These are phyloP conservation scores for Idaea aversata DNA, from an alignment of 2,888 invertebrate species.

Conservation along the genomic window DNA sequence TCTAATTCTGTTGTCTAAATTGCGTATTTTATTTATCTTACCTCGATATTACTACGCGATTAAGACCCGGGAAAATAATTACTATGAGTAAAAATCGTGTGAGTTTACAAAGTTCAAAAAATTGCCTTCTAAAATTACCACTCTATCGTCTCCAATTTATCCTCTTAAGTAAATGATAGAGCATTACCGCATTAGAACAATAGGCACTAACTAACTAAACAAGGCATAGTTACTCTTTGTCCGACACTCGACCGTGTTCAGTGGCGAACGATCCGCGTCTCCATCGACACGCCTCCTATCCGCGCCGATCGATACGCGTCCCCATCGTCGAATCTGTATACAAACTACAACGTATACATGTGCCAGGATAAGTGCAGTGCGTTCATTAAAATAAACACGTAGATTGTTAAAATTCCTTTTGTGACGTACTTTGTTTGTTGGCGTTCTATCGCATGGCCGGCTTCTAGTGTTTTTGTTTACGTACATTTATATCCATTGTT, in stretches of 20 bases:
- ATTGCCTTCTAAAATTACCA: too few species aligned
- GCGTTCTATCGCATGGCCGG: not conserved
- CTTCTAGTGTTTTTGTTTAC: not conserved
- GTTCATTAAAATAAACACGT: not conserved
- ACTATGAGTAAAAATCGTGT: too few species aligned
- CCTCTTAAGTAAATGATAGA: too few species aligned
- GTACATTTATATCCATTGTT: not conserved
- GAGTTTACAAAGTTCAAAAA: too few species aligned
- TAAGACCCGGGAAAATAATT: too few species aligned
- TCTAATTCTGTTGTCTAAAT: too few species aligned
- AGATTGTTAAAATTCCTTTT: not conserved
- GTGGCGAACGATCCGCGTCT: not conserved
- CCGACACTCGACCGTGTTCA: slow-evolving; percentile 23
- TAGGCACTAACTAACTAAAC: too few species aligned
- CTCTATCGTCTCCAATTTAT: too few species aligned
- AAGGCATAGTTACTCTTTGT: slow-evolving; percentile 18
- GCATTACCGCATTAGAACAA: not conserved
- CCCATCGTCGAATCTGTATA: not conserved
- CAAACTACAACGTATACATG: not conserved
- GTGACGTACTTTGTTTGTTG: not conserved
- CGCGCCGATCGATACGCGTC: not conserved
- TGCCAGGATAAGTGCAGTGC: not conserved
- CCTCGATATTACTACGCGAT: too few species aligned
- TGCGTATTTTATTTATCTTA: too few species aligned
- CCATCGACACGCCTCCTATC: not conserved